Conservation (phyloP, 2,888 invertebrate species). For the Nyleta sp. region DNA sequence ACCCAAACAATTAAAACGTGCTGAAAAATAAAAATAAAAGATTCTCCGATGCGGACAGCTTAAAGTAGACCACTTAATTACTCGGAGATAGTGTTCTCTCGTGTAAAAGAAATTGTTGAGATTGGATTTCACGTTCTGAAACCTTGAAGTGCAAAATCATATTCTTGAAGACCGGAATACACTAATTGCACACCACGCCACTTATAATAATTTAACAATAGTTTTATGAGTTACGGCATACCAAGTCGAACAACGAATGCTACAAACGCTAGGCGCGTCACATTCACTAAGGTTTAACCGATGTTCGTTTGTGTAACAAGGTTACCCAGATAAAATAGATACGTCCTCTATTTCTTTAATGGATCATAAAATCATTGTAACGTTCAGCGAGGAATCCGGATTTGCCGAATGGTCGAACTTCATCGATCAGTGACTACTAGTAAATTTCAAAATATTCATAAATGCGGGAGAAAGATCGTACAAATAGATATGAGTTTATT, state of each 20-base stretch:
- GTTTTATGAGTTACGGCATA: slow-evolving; percentile 56
- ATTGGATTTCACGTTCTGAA: slow-evolving; percentile 42
- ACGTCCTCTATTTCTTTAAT: no score
- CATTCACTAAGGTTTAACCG: slow-evolving; percentile 12
- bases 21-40: no score
- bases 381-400: no score
- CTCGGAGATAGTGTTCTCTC: no score
- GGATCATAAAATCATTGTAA: no score
- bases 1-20: no score
- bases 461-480: slow-evolving; percentile 8
- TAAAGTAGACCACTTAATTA: no score
- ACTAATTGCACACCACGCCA: slow-evolving; percentile 49
- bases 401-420: not conserved
- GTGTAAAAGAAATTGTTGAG: slow-evolving; percentile 27
- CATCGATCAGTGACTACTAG: slow-evolving; percentile 11
- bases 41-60: no score
- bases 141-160: slow-evolving; percentile 54
- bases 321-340: slow-evolving; percentile 44
- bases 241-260: slow-evolving; percentile 25
- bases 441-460: slow-evolving; percentile 26
- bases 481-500: slow-evolving; percentile 33
- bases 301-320: slow-evolving; percentile 24
- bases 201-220: slow-evolving; percentile 64
- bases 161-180: slow-evolving; percentile 56
- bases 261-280: slow-evolving; percentile 41